Evolutionary conservation across 1,140 invertebrate genomes (phyloP).

Genomic region (Drosophila malerkotliana): DNA sequence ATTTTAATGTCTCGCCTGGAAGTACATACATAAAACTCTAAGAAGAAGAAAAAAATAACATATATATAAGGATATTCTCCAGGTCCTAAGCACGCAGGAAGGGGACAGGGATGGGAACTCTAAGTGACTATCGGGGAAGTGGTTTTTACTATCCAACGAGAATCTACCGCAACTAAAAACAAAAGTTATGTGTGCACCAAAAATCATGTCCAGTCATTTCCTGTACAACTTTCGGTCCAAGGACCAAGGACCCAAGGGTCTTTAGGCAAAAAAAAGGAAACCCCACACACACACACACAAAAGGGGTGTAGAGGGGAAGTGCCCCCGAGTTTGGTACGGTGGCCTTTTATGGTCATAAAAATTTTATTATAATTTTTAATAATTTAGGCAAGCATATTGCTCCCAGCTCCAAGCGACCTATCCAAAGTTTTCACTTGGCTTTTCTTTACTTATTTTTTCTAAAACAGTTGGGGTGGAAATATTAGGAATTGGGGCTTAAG

Average conservation of each 20-base stretch:
- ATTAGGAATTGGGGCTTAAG: background rate
- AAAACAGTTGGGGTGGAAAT: background rate
- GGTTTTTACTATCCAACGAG: constrained; percentile 48
- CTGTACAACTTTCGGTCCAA: constrained; percentile 65
- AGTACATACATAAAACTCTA: constrained; percentile 34
- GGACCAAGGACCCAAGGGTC: constrained; percentile 8
- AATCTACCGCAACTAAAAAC: constrained; percentile 66
- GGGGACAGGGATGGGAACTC: too few relatives aligned
- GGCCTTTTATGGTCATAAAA: constrained; percentile 75
- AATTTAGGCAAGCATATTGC: constrained; percentile 68
- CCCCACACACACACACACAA: background rate
- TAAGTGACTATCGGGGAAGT: constrained; percentile 37
- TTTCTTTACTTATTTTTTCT: background rate
- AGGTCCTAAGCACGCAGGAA: constrained; percentile 28
- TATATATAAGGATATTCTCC: background rate
- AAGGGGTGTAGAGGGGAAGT: background rate
- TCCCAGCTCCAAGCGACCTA: constrained; percentile 28
- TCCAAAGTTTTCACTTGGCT: constrained; percentile 20
- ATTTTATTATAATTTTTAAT: constrained; percentile 80
- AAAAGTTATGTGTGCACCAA: constrained; percentile 70
- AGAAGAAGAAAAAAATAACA: background rate
- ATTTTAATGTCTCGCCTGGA: constrained; percentile 53
- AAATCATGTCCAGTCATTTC: constrained; percentile 78
- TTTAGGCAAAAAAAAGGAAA: background rate
- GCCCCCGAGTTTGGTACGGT: constrained; percentile 24